These are phyloP conservation scores for Limosa lapponica DNA, from an alignment of 2,797 vertebrate genomes.

Conservation along the genomic window DNA sequence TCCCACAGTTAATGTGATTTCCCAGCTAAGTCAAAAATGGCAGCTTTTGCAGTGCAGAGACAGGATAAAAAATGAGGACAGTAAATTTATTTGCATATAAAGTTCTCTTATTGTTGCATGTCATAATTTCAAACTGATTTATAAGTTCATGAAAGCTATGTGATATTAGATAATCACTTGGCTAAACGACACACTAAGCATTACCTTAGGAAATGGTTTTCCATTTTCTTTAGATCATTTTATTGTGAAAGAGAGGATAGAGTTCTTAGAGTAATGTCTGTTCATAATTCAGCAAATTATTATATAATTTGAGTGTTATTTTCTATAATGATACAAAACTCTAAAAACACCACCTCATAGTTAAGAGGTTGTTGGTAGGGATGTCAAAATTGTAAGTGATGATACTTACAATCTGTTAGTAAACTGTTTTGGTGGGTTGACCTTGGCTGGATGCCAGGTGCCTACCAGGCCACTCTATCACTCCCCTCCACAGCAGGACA, in stretches of 20 bases:
- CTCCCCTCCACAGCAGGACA: neutral
- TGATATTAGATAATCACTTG: neutral
- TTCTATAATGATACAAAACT: neutral
- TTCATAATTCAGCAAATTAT: neutral
- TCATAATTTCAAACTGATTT: neutral
- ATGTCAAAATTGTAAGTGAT: neutral
- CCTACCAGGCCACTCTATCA: neutral
- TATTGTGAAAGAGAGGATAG: neutral
- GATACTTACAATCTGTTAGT: neutral
- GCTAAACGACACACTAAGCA: neutral
- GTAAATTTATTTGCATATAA: neutral
- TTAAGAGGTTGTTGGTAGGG: neutral
- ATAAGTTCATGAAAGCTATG: neutral
- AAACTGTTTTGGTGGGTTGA: neutral
- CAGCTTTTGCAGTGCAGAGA: neutral
- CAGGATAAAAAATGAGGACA: neutral
- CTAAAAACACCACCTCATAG: neutral
- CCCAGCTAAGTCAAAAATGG: neutral
- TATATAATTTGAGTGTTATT: neutral
- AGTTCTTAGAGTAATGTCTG: neutral
- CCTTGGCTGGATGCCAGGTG: neutral
- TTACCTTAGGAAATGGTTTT: neutral
- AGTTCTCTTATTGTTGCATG: neutral
- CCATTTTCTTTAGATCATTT: neutral
- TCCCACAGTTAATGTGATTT: neutral